Evolutionary conservation across 2,888 invertebrate genomes (phyloP).

Genomic region (Imbricaverruca yamaguchii): DNA sequence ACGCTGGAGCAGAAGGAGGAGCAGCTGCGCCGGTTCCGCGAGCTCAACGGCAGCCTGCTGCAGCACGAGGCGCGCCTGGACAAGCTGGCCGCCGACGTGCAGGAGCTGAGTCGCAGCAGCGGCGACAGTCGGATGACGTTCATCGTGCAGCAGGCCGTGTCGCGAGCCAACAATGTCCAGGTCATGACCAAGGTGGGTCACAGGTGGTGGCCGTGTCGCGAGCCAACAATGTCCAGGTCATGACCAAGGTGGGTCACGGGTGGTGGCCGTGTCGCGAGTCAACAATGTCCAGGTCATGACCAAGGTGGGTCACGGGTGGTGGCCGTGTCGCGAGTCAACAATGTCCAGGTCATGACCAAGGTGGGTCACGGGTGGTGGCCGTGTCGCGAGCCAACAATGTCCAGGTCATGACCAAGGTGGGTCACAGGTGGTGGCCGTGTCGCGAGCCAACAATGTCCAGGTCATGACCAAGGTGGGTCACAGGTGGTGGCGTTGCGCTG

Average conservation of each 20-base stretch:
- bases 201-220: conserved; percentile 60
- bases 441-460: conserved; percentile 81
- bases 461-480: conserved; percentile 63
- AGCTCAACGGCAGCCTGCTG: conserved; percentile 64
- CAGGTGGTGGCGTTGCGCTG: not conserved
- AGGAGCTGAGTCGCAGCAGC: conserved; percentile 68
- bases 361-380: conserved; percentile 48
- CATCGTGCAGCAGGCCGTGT: conserved; percentile 80
- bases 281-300: conserved; percentile 81
- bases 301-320: conserved; percentile 47
- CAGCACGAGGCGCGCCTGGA: conserved; percentile 81
- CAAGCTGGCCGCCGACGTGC: conserved; percentile 74
- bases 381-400: conserved; percentile 83
- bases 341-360: conserved; percentile 77
- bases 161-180: conserved; percentile 81
- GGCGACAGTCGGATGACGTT: conserved; percentile 78
- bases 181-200: conserved; percentile 62
- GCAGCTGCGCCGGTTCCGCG: conserved; percentile 81
- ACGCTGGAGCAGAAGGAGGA: conserved; percentile 84
- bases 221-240: conserved; percentile 80
- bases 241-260: conserved; percentile 56
- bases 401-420: conserved; percentile 70
- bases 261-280: conserved; percentile 61
- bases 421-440: conserved; percentile 52
- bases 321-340: conserved; percentile 79